Evolutionary conservation across 2,113 vertebrate genomes (phyloP).

Genomic region (Halcyon senegalensis): DNA sequence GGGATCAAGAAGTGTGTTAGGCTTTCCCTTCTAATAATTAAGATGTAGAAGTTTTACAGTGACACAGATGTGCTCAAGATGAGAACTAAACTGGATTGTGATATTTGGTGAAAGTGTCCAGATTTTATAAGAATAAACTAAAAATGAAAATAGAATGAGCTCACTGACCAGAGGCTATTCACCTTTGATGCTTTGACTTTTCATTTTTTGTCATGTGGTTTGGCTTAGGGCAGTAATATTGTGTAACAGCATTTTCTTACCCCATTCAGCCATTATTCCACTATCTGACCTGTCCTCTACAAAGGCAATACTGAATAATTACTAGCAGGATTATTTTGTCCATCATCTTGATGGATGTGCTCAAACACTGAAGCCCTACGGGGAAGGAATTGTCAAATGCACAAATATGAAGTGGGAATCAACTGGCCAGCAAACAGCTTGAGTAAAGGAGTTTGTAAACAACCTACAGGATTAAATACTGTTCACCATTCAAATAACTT

Average conservation of each 20-base stretch:
- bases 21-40: not conserved
- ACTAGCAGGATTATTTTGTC: not conserved
- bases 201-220: not conserved
- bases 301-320: not conserved
- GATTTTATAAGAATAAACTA: not conserved
- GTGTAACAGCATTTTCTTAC: not conserved
- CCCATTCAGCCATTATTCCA: not conserved
- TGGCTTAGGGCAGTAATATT: not conserved
- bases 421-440: not conserved
- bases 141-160: not conserved
- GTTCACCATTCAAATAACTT: not conserved
- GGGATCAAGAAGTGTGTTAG: not conserved
- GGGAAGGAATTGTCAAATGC: not conserved
- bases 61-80: not conserved
- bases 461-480: not conserved
- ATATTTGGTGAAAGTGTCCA: not conserved
- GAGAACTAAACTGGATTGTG: not conserved
- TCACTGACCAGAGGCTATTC: not conserved
- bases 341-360: not conserved
- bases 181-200: not conserved
- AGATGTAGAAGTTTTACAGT: not conserved
- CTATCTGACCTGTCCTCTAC: not conserved
- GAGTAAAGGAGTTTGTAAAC: not conserved
- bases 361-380: not conserved
- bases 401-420: not conserved